A percentile compares a stretch with the other conserved stretches of the same genome.
phyloP scores from a whole-genome alignment of 2,888 invertebrate genomes.

The Carabus problematicus region DNA sequence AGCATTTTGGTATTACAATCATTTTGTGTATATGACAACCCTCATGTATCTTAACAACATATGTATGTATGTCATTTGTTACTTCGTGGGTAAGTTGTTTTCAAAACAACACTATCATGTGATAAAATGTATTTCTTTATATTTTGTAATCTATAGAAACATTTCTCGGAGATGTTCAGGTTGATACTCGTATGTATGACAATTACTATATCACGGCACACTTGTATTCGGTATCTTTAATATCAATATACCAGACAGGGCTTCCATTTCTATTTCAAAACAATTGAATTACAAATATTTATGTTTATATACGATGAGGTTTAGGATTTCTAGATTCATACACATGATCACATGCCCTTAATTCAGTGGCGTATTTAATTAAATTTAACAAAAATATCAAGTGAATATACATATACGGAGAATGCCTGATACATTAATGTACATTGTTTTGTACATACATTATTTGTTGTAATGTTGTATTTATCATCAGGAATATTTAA shows the following conservation, averaged over 20 bases:
- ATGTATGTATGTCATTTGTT: not conserved
- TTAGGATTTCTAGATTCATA: slow-evolving; percentile 21
- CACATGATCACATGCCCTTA: not conserved
- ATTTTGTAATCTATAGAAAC: slow-evolving; percentile 32
- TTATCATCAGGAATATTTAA: no score
- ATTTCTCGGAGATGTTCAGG: slow-evolving; percentile 23
- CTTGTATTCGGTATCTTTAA: no score
- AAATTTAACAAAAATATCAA: no score
- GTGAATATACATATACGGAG: no score
- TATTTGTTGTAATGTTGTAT: not conserved
- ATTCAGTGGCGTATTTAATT: no score
- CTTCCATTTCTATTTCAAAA: slow-evolving; percentile 37
- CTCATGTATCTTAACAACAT: slow-evolving; percentile 1
- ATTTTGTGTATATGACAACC: slow-evolving; percentile 26
- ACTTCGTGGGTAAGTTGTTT: slow-evolving; percentile 13
- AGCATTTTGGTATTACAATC: slow-evolving; percentile 32
- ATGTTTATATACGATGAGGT: slow-evolving; percentile 20
- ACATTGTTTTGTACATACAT: not conserved
- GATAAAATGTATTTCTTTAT: slow-evolving; percentile 25
- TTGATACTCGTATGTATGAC: slow-evolving; percentile 6
- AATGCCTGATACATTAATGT: not conserved
- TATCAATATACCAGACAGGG: no score
- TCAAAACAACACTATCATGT: slow-evolving; percentile 38
- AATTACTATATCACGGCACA: not conserved
- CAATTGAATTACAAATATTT: not conserved